phyloP scores from a whole-genome alignment of 1,140 invertebrate species.

The Drosophila sproati region DNA sequence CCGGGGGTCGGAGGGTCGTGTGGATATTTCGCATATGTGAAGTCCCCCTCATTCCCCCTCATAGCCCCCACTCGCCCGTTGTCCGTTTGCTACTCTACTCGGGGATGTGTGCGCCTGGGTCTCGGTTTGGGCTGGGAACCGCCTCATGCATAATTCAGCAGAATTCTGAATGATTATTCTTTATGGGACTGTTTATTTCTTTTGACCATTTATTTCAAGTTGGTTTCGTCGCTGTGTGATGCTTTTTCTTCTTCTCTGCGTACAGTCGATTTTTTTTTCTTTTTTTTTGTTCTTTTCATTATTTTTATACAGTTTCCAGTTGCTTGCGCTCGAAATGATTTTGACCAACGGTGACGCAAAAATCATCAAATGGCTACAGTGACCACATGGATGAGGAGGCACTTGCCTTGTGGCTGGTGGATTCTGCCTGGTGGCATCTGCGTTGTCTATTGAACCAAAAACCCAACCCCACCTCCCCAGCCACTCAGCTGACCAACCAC shows the following conservation, averaged over 20 bases:
- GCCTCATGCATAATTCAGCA: conserved; percentile 84
- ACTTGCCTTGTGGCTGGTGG: conserved; percentile 28
- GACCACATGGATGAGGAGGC: conserved; percentile 19
- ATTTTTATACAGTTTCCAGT: conserved; percentile 83
- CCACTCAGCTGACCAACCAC: conserved; percentile 50
- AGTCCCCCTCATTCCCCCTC: conserved; percentile 49
- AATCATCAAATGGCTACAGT: conserved; percentile 73
- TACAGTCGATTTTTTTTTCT: conserved; percentile 1
- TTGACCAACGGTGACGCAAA: conserved; percentile 81
- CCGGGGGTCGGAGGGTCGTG: conserved; percentile 3
- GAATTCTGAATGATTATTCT: conserved; percentile 85
- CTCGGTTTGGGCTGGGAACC: conserved; percentile 26
- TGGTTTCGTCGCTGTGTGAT: conserved; percentile 50
- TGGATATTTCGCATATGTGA: conserved; percentile 73
- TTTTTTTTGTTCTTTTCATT: conserved; percentile 62
- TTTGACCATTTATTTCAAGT: conserved; percentile 85
- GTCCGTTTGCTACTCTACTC: conserved; percentile 50
- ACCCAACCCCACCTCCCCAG: conserved; percentile 40
- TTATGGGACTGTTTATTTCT: conserved; percentile 85
- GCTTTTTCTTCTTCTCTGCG: conserved; percentile 8
- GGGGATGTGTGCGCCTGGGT: conserved; percentile 22
- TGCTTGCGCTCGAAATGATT: conserved; percentile 82
- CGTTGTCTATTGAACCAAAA: conserved; percentile 79
- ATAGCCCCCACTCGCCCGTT: not conserved
- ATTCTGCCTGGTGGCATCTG: conserved; percentile 27